phyloP scores from a whole-genome alignment of 92 coral and sea anemone species.

The Meandrina meandrites region DNA sequence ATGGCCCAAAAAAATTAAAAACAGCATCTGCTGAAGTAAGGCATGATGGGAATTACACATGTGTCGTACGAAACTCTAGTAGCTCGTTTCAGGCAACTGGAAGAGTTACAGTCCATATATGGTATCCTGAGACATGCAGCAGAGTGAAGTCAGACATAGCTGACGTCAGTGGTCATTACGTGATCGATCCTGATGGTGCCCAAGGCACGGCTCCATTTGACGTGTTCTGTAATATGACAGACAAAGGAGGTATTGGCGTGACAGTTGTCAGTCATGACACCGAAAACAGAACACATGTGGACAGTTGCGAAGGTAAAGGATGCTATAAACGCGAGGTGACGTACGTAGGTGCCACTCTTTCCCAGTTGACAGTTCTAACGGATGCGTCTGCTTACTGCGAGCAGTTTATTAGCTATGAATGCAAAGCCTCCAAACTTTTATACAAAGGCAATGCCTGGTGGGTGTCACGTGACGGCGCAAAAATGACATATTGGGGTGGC shows the following conservation, averaged over 20 bases:
- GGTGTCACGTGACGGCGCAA: conserved; percentile 5
- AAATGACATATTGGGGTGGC: not conserved
- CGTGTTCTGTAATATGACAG: not conserved
- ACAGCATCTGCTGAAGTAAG: not conserved
- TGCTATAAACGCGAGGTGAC: not conserved
- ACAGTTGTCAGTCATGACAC: not conserved
- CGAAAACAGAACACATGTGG: conserved; percentile 1
- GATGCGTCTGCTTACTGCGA: not conserved
- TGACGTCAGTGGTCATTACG: conserved; percentile 8
- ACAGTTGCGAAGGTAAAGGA: not conserved
- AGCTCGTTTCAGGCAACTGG: not conserved
- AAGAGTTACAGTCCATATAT: not conserved
- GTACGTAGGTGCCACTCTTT: not conserved
- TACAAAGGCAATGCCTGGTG: not conserved
- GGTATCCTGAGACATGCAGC: conserved; percentile 2
- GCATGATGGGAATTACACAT: not conserved
- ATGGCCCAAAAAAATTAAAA: not conserved
- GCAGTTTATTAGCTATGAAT: conserved; percentile 8
- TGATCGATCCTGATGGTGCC: not conserved
- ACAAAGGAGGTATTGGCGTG: not conserved
- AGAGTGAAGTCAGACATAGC: not conserved
- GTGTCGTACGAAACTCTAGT: not conserved
- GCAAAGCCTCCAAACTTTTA: not conserved
- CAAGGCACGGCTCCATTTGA: not conserved
- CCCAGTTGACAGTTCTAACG: not conserved